Percentiles rank a stretch among this genome's conserved stretches.
These are phyloP conservation scores for Gymnoscopelus microlampas DNA, from an alignment of 2,797 vertebrate genomes.

Conservation along the genomic window DNA sequence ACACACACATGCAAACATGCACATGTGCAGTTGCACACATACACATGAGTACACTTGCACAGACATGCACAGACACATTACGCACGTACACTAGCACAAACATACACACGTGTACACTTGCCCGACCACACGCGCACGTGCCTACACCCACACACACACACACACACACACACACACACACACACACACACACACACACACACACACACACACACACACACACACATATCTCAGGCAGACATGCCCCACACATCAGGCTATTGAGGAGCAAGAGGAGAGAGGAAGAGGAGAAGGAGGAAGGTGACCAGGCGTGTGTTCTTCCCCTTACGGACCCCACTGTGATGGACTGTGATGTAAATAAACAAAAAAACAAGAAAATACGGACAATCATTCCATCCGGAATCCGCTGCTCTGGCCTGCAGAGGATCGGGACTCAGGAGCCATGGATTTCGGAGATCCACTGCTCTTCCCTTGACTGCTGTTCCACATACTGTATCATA, in stretches of 20 bases:
- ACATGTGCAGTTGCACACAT: constrained; percentile 2
- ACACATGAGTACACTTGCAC: constrained; percentile 1
- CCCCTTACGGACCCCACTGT: constrained; percentile 75
- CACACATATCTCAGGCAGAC: constrained; percentile 71
- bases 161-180: constrained; percentile 14
- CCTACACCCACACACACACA: constrained; percentile 17
- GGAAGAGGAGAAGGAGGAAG: constrained; percentile 21
- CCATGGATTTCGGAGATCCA: constrained; percentile 28
- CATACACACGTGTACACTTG: not conserved
- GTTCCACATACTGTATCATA: constrained; percentile 51
- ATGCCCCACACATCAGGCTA: constrained; percentile 63
- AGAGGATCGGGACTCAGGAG: constrained; percentile 51
- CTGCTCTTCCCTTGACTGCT: constrained; percentile 46
- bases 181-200: constrained; percentile 19
- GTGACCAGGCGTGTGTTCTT: constrained; percentile 56
- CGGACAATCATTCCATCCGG: constrained; percentile 73
- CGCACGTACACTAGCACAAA: not conserved
- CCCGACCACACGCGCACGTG: constrained; percentile 5
- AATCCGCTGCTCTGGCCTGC: constrained; percentile 59
- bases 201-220: constrained; percentile 9
- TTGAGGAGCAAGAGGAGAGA: constrained; percentile 47
- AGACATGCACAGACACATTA: not conserved
- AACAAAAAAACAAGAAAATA: constrained; percentile 32
- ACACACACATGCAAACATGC: constrained; percentile 15
- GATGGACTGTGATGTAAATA: constrained; percentile 82